A percentile compares a stretch with the other conserved stretches of the same genome.
Evolutionary conservation across 2,113 vertebrate genomes (phyloP).

Genomic region (Coracopsis vasa): DNA sequence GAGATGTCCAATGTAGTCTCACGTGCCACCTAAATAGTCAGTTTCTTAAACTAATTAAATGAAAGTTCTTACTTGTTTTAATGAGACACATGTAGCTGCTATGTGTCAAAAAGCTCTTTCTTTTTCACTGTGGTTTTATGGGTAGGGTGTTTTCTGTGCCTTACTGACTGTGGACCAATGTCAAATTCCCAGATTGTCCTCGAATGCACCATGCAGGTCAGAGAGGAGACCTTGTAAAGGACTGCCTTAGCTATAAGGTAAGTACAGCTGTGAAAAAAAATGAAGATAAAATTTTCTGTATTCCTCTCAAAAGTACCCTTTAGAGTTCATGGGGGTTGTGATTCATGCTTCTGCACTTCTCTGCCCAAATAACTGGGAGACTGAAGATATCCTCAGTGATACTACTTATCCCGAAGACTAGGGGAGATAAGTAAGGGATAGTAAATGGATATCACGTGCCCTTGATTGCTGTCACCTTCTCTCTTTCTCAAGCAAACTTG

Average conservation of each 20-base stretch:
- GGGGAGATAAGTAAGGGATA: neutral
- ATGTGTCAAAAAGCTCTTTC: neutral
- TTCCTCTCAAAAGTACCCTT: neutral
- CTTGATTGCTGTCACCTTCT: neutral
- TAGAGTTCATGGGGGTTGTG: neutral
- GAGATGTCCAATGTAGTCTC: neutral
- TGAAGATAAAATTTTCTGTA: neutral
- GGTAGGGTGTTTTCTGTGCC: neutral
- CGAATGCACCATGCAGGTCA: neutral
- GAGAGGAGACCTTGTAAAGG: neutral
- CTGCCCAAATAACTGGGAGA: neutral
- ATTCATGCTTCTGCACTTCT: neutral
- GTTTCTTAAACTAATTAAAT: neutral
- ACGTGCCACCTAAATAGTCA: neutral
- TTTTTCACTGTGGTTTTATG: neutral
- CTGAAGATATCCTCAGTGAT: neutral
- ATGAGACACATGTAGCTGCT: neutral
- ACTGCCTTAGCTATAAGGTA: neutral
- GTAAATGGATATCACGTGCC: rapidly evolving
- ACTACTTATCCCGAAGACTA: neutral
- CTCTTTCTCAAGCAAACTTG: neutral
- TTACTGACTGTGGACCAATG: neutral
- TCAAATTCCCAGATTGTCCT: neutral
- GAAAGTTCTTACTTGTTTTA: neutral
- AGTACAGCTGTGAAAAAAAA: neutral